Conservation (phyloP, 2,888 invertebrate species). For the Synergus itoensis region DNA sequence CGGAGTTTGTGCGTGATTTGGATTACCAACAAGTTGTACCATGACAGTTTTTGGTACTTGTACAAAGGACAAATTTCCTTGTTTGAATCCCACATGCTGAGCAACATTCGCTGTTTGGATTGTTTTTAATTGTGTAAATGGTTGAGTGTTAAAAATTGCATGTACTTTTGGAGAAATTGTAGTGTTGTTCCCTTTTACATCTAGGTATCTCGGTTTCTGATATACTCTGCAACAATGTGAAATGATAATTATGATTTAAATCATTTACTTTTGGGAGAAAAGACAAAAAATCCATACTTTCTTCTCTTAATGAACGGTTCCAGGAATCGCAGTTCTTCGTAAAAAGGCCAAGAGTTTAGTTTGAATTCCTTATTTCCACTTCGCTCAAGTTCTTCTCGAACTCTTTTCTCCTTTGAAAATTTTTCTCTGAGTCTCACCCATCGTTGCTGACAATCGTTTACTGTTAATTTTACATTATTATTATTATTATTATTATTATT, state of each 20-base stretch:
- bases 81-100: slow-evolving; percentile 11
- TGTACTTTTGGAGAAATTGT: background rate
- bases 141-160: background rate
- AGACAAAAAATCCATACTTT: background rate
- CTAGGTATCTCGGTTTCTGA: background rate
- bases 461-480: background rate
- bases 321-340: slow-evolving; percentile 17
- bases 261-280: background rate
- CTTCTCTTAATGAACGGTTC: slow-evolving; percentile 34
- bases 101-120: background rate
- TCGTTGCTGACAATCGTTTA: slow-evolving; percentile 24
- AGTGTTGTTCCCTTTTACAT: background rate
- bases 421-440: slow-evolving; percentile 30
- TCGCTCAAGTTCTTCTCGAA: slow-evolving; percentile 21
- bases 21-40: slow-evolving; percentile 30
- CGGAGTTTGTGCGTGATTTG: background rate
- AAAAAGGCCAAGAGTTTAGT: slow-evolving; percentile 11
- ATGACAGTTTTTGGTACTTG: slow-evolving; percentile 31
- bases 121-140: slow-evolving; percentile 25
- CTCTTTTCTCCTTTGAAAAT: slow-evolving; percentile 32
- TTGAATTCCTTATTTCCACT: slow-evolving; percentile 23
- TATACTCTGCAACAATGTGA: slow-evolving; percentile 11
- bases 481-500: background rate
- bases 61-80: slow-evolving; percentile 17
- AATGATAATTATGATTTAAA: background rate